A percentile compares a stretch with the other conserved stretches of the same genome.
These are phyloP conservation scores for Barnardius zonarius DNA, from an alignment of 2,113 vertebrate species.

Conservation along the genomic window DNA sequence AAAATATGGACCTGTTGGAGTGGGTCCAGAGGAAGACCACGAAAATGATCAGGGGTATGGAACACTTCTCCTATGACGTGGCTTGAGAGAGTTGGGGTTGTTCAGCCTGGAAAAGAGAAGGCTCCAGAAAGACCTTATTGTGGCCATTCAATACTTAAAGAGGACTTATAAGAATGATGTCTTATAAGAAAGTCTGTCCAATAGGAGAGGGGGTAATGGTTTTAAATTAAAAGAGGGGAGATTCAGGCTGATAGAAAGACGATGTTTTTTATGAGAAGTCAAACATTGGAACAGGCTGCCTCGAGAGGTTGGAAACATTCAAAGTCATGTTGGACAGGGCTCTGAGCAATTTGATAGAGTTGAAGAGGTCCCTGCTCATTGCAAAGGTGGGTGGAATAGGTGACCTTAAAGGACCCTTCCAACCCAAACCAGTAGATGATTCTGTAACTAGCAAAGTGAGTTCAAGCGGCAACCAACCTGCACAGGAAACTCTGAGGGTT, in stretches of 20 bases:
- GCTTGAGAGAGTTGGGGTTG: not conserved
- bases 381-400: not conserved
- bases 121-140: not conserved
- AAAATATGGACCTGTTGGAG: not conserved
- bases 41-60: not conserved
- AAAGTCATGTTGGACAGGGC: not conserved
- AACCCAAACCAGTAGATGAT: not conserved
- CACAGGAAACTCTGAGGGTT: not conserved
- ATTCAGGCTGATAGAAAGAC: not conserved
- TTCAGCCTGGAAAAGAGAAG: not conserved
- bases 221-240: not conserved
- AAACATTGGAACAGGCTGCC: not conserved
- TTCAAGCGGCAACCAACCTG: not conserved
- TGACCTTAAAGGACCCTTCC: not conserved
- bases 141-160: not conserved
- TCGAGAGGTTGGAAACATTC: not conserved
- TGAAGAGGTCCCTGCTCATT: not conserved
- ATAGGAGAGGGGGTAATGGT: not conserved
- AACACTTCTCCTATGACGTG: not conserved
- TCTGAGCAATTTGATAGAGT: not conserved
- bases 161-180: not conserved
- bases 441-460: not conserved
- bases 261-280: not conserved
- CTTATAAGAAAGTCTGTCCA: too few relatives aligned
- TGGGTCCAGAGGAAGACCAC: not conserved